These are phyloP conservation scores for Tylochromis polylepis DNA, from an alignment of 2,113 vertebrate genomes.

Conservation along the genomic window DNA sequence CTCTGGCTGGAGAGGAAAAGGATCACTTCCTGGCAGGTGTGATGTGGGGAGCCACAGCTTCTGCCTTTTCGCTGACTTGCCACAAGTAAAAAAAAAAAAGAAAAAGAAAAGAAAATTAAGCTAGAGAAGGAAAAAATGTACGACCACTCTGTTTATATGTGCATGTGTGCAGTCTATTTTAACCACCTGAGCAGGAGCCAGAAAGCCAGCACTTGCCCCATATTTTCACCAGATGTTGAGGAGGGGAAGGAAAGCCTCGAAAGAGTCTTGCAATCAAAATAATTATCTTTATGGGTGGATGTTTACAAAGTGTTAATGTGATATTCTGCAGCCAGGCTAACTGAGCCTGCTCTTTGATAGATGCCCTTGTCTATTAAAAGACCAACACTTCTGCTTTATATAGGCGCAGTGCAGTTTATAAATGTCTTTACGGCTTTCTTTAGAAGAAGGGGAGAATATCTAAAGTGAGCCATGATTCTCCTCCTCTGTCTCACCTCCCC, in stretches of 20 bases:
- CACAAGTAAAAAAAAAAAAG: neutral
- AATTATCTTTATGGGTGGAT: constrained; percentile 68
- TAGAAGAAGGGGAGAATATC: neutral
- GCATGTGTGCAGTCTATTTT: constrained; percentile 68
- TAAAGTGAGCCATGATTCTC: neutral
- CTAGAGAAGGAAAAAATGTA: constrained; percentile 60
- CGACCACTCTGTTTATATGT: constrained; percentile 75
- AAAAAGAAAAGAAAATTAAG: constrained; percentile 7
- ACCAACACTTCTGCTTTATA: constrained; percentile 15
- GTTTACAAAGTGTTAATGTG: constrained; percentile 78
- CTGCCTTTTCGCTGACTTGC: constrained; percentile 47
- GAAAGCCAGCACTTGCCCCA: constrained; percentile 78
- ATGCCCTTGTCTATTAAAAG: constrained; percentile 49
- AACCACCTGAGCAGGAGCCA: constrained; percentile 81
- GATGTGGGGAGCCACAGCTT: constrained; percentile 45
- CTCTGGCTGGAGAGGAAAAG: constrained; percentile 36
- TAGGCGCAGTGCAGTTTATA: constrained; percentile 8
- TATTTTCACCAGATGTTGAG: constrained; percentile 92
- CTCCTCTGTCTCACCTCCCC: neutral
- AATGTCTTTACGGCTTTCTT: constrained; percentile 10
- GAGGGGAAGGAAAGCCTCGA: constrained; percentile 67
- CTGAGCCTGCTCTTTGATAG: constrained; percentile 46
- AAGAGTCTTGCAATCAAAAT: constrained; percentile 80
- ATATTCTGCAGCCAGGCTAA: constrained; percentile 56
- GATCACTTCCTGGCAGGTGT: constrained; percentile 62